These are phyloP conservation scores for Rhadinocentrus ornatus DNA, from an alignment of 2,797 vertebrate species.

Conservation along the genomic window DNA sequence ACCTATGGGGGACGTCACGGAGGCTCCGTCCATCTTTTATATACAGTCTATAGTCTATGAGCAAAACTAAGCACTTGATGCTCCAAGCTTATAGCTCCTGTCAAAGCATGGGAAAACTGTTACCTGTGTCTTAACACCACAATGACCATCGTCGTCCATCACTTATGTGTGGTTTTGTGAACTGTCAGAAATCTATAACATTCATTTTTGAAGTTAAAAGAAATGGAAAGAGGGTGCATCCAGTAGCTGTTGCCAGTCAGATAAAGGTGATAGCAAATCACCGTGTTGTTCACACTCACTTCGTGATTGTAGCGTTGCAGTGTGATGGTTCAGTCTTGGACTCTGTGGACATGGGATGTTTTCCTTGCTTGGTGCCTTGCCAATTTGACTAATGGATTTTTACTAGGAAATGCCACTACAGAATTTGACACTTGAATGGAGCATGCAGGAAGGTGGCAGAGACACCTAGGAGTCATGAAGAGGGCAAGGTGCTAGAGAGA, in stretches of 20 bases:
- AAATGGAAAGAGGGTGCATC: neutral
- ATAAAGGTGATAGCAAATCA: conserved; percentile 12
- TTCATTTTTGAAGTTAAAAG: neutral
- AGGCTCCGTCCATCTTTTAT: too few species aligned
- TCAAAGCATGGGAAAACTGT: conserved; percentile 26
- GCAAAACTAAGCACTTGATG: conserved; percentile 33
- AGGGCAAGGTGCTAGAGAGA: neutral
- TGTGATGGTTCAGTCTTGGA: conserved; percentile 3
- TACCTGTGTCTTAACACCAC: neutral
- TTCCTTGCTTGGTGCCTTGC: conserved; percentile 16
- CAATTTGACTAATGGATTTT: conserved; percentile 27
- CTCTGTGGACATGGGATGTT: conserved; percentile 14
- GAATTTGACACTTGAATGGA: conserved; percentile 29
- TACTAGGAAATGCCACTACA: conserved; percentile 15
- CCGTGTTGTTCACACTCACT: neutral
- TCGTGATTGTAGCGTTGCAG: conserved; percentile 28
- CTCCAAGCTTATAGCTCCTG: conserved; percentile 15
- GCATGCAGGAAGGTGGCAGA: conserved; percentile 1
- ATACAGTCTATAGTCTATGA: too few species aligned
- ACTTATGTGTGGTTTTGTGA: neutral
- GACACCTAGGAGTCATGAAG: conserved; percentile 9
- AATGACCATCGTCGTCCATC: neutral
- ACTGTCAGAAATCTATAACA: neutral
- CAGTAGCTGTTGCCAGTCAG: neutral
- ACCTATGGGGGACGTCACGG: too few species aligned